Base-by-base conservation (phyloP, 2,888 invertebrate genomes). In the Catotricha subobsoleta region DNA sequence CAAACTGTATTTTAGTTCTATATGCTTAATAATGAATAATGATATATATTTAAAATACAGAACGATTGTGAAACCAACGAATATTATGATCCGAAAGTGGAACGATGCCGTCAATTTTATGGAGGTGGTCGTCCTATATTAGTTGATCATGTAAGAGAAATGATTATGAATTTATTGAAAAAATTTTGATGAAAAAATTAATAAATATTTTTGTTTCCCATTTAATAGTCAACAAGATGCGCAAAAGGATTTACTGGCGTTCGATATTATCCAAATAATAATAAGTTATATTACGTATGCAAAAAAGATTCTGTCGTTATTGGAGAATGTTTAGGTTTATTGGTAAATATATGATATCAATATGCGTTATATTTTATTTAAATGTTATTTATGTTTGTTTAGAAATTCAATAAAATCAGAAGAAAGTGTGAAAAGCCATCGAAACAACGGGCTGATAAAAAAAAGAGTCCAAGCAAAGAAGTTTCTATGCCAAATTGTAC, bases 251-350 rank as follows among this genome's bases (percentile, higher is more conserved):
- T 53, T 47, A 46, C 57, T 7, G 59, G 61, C 20, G 49, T 62
- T 5, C 57, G 54, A 39, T 47, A 57, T 2, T 62, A 66, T 49
- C 60, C 62, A 15, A 53, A 54, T n/a, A 55, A 61, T 15, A 51
- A 51, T n/a, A 52, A 57, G 28, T 59, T 59, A 40, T 67, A 67
- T 44, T 63, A 64, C 41, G 56, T 66, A 3, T 67, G 67, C 42
- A 58, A 57, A 18, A 49, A 52, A 2, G 52, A 58, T 42, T 58
- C 55, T 29, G 57, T 60, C 0, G 56, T 67, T 25, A 54, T 65
- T 39, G 64, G 60, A 35, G 57, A 60, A 43, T 65, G 65, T 41
- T 55, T 54, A 18, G 50, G 50, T 20, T 47, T 53, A 2, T 54
- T 59, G 47, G 56, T 60, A 44, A 56, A 54, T 38, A n/a, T 21